Conservation (phyloP, 1,140 invertebrate species). For the Ylistrum balloti region DNA sequence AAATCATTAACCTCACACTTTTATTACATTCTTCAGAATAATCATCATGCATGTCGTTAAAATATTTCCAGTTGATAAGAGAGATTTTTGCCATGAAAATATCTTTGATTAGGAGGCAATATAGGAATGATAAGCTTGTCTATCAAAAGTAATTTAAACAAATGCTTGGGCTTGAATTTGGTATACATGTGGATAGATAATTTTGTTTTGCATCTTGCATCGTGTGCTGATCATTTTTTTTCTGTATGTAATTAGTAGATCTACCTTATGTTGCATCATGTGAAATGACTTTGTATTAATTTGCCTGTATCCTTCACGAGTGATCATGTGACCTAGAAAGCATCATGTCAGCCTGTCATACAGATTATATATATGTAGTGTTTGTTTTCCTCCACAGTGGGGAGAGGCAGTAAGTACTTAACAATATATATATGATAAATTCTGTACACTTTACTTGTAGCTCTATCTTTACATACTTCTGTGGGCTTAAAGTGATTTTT, state of each 20-base stretch:
- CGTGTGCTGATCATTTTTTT: no score
- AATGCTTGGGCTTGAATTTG: no score
- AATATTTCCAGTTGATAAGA: no score
- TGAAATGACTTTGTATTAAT: neutral
- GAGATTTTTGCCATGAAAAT: no score
- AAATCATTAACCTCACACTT: no score
- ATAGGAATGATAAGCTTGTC: no score
- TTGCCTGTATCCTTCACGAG: neutral
- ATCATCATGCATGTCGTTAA: no score
- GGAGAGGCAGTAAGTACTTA: neutral
- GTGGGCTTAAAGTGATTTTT: neutral
- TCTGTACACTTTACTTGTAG: no score
- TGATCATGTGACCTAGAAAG: neutral
- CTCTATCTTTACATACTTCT: neutral
- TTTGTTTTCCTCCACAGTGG: slow-evolving; percentile 14
- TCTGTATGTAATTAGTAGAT: neutral
- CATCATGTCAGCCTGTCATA: neutral
- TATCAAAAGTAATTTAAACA: no score
- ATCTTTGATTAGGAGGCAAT: no score
- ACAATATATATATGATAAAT: no score
- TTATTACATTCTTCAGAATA: no score
- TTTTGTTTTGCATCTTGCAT: neutral
- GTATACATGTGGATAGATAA: neutral
- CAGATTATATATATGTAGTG: neutral
- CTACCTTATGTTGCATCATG: neutral